Conservation (phyloP, 2,113 vertebrate species). For the Protomyctophum bolini region DNA sequence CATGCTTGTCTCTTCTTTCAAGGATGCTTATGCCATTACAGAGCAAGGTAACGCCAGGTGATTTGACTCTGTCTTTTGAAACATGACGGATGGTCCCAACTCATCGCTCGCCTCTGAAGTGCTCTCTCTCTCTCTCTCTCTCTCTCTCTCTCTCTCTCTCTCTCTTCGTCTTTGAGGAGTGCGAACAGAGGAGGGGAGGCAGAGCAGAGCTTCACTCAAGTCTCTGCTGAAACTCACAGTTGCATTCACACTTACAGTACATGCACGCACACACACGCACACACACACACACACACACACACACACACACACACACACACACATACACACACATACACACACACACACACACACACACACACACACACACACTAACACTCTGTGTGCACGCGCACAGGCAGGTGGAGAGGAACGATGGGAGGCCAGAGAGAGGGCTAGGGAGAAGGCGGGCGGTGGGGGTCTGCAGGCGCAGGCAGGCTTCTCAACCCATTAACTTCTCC, state of each 20-base stretch:
- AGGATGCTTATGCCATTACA: background rate
- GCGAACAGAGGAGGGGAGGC: background rate
- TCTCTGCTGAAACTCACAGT: too few relatives aligned
- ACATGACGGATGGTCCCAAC: conserved; percentile 1
- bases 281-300: background rate
- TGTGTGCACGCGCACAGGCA: background rate
- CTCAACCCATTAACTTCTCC: conserved; percentile 44
- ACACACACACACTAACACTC: background rate
- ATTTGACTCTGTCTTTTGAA: background rate
- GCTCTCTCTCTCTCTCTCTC: background rate
- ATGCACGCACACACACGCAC: too few relatives aligned
- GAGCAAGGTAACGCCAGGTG: conserved; percentile 1
- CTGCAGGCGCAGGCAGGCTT: conserved; percentile 14
- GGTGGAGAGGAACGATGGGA: background rate
- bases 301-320: background rate
- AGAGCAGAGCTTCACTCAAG: background rate
- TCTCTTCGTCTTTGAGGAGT: conserved; percentile 1
- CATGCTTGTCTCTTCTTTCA: conserved; percentile 32
- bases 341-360: background rate
- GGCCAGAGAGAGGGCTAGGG: background rate
- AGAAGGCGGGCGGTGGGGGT: background rate
- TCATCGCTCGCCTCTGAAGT: conserved; percentile 11
- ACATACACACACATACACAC: background rate
- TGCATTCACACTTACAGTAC: too few relatives aligned
- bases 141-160: conserved; percentile 7